Evolutionary conservation across 1,140 invertebrate species (phyloP), one percentile per base, ranked within the genome.

Genomic region (Notospermus geniculatus): DNA sequence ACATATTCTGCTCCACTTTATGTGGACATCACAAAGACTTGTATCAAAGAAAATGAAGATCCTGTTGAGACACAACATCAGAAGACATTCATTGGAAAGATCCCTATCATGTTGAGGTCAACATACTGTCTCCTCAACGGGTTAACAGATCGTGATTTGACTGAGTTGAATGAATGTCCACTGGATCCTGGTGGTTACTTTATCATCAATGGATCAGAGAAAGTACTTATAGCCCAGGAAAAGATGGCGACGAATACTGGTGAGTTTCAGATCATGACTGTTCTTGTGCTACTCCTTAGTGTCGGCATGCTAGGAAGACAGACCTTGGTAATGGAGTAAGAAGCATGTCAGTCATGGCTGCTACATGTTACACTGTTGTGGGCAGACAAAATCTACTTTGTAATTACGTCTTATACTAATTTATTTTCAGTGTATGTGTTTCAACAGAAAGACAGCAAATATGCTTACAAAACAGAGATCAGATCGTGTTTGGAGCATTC

Each of bases 231-330:
- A 82, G 96, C 96, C 9, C 96, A 99, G 81, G 96, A 99, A 80
- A 98, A 98, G 83, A 99, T 99, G 96, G 96, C 97, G 15, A 98
- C 96, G 11, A 99, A 99, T 78, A 98, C 95, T 58, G 80, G 78
- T 80, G 58, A 17, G 59, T 43, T n/a, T n/a, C n/a, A n/a, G n/a
- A n/a, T n/a, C n/a, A n/a, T n/a, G n/a, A n/a, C n/a, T n/a, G n/a
- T n/a, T n/a, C n/a, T n/a, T n/a, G n/a, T n/a, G n/a, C n/a, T n/a
- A n/a, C n/a, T n/a, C n/a, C n/a, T n/a, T n/a, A n/a, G n/a, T n/a
- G n/a, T n/a, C n/a, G n/a, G n/a, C n/a, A n/a, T n/a, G n/a, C n/a
- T n/a, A n/a, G n/a, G n/a, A n/a, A n/a, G n/a, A n/a, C n/a, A n/a
- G n/a, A n/a, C n/a, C n/a, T n/a, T n/a, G n/a, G n/a, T n/a, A n/a